phyloP scores from a whole-genome alignment of 1,140 invertebrate genomes.

The Andricus grossulariae region DNA sequence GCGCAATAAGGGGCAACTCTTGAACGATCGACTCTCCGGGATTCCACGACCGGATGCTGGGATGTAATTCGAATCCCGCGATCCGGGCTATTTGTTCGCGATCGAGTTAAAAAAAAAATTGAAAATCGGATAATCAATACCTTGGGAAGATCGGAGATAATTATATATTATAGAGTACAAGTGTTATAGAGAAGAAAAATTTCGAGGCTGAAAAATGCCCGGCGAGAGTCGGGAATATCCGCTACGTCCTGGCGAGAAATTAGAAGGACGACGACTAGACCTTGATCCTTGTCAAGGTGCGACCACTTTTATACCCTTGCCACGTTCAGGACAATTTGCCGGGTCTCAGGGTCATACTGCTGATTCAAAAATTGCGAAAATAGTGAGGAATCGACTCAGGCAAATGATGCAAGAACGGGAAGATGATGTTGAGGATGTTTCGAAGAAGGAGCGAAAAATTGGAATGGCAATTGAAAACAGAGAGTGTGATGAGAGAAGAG shows the following conservation, averaged over 20 bases:
- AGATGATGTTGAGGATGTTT: slow-evolving; percentile 39
- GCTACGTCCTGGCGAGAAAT: background rate
- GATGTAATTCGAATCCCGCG: background rate
- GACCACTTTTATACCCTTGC: slow-evolving; percentile 64
- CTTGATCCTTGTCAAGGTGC: slow-evolving; percentile 36
- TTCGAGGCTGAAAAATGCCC: slow-evolving; percentile 36
- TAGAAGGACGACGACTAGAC: slow-evolving; percentile 17
- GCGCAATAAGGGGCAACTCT: slow-evolving; percentile 55
- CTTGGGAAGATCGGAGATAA: too few species aligned
- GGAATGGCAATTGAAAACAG: slow-evolving; percentile 38
- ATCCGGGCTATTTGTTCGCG: slow-evolving; percentile 19
- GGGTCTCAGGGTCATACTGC: slow-evolving; percentile 39
- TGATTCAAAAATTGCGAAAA: slow-evolving; percentile 64
- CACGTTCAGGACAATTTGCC: slow-evolving; percentile 49
- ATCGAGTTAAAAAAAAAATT: background rate
- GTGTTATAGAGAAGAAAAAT: background rate
- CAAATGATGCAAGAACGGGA: slow-evolving; percentile 57
- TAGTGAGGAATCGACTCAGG: slow-evolving; percentile 64
- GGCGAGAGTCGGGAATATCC: slow-evolving; percentile 38
- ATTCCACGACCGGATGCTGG: slow-evolving; percentile 1
- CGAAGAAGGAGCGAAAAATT: slow-evolving; percentile 56
- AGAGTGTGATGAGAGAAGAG: slow-evolving; percentile 3
- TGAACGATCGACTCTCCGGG: slow-evolving; percentile 13
- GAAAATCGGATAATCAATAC: background rate
- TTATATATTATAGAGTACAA: background rate